Conservation (phyloP, 2,888 invertebrate species). For the Camponotus fellah region DNA sequence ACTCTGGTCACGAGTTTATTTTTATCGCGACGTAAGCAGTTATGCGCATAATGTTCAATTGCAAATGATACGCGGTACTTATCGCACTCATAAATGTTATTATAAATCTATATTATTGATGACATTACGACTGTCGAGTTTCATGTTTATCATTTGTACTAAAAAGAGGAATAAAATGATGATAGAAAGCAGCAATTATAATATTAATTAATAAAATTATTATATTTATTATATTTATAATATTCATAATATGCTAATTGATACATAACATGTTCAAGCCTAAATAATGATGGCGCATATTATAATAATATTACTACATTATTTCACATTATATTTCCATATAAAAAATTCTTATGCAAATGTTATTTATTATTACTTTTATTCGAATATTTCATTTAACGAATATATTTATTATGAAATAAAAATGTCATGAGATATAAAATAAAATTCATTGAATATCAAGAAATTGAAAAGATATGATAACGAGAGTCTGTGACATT, state of each 20-base stretch:
- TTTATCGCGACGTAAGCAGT: conserved; percentile 36
- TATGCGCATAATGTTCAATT: conserved; percentile 36
- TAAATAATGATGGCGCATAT: background rate
- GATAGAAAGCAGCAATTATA: background rate
- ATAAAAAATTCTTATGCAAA: background rate
- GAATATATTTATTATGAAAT: background rate
- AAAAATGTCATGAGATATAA: background rate
- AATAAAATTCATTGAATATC: background rate
- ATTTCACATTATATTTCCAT: background rate
- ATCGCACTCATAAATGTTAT: conserved; percentile 23
- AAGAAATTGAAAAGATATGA: background rate
- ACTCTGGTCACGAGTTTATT: conserved; percentile 42
- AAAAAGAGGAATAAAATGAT: background rate
- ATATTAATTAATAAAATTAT: background rate
- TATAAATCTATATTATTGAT: background rate
- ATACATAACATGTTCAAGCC: background rate
- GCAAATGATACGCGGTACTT: conserved; percentile 16
- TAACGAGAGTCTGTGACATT: background rate
- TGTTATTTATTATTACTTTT: background rate
- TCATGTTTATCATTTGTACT: background rate
- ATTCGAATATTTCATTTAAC: background rate
- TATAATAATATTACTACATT: background rate
- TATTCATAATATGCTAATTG: background rate
- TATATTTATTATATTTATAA: background rate
- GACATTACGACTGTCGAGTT: background rate